Evolutionary conservation across 2,797 vertebrate species (phyloP).

Genomic region (Poecilia velifera): DNA sequence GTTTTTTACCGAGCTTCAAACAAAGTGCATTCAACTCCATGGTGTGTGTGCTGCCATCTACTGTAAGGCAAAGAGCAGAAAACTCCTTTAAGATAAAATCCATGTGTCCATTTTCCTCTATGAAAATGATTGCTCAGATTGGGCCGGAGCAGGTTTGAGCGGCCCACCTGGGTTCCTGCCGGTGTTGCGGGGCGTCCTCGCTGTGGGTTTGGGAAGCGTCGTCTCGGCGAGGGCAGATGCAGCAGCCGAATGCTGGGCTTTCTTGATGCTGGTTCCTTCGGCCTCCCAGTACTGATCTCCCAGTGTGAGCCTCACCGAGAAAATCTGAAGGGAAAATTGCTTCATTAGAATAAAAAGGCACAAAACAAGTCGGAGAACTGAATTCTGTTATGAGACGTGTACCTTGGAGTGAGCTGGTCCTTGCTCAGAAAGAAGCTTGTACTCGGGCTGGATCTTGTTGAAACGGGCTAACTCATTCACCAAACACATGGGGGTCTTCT

Average conservation of each 20-base stretch:
- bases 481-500: conserved; percentile 98
- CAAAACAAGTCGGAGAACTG: neutral
- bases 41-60: conserved; percentile 92
- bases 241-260: conserved; percentile 93
- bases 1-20: conserved; percentile 97
- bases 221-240: conserved; percentile 90
- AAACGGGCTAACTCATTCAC: conserved; percentile 99
- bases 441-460: conserved; percentile 95
- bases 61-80: conserved; percentile 47
- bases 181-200: conserved; percentile 87
- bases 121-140: neutral
- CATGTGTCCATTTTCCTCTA: neutral
- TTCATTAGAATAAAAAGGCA: neutral
- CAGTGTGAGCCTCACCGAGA: conserved; percentile 91
- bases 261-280: conserved; percentile 96
- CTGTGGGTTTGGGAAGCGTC: conserved; percentile 89
- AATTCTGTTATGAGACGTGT: neutral
- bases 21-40: conserved; percentile 96
- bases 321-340: conserved; percentile 79
- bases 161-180: conserved; percentile 88
- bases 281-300: conserved; percentile 95
- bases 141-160: conserved; percentile 26
- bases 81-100: conserved; percentile 9
- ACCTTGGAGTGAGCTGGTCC: conserved; percentile 96
- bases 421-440: conserved; percentile 94